Conservation (phyloP, 2,113 vertebrate species). For the Trochalopteron elliotii region DNA sequence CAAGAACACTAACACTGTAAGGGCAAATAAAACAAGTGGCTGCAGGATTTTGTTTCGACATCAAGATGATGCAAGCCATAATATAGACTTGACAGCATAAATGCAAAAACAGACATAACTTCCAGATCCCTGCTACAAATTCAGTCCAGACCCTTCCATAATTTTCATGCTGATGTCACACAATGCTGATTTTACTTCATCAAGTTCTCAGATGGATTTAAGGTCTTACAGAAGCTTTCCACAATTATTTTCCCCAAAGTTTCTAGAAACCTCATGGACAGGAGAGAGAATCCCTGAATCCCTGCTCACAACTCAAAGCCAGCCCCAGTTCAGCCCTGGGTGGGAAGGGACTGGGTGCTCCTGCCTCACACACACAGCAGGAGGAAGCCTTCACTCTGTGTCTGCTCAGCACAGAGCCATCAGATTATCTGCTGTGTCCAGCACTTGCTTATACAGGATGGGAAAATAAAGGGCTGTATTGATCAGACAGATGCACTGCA, state of each 20-base stretch:
- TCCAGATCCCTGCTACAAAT: background rate
- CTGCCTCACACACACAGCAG: background rate
- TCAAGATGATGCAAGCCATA: background rate
- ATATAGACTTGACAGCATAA: background rate
- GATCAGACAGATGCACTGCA: background rate
- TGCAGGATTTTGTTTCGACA: background rate
- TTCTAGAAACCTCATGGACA: background rate
- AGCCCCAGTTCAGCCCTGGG: rapidly evolving
- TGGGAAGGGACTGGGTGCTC: background rate
- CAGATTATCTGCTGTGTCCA: background rate
- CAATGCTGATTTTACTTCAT: background rate
- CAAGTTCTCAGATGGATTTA: background rate
- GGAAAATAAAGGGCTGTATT: background rate
- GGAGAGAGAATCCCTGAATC: background rate
- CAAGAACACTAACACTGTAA: background rate
- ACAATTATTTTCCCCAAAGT: background rate
- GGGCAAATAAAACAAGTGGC: background rate
- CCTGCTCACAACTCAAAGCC: rapidly evolving
- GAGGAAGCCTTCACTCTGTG: background rate
- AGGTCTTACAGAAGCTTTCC: background rate
- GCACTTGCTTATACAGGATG: background rate
- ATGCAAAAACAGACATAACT: background rate
- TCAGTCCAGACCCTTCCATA: rapidly evolving
- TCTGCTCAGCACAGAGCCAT: background rate
- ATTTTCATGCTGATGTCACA: background rate